Base-by-base conservation (phyloP, 1,140 invertebrate genomes). In the Sipha flava region DNA sequence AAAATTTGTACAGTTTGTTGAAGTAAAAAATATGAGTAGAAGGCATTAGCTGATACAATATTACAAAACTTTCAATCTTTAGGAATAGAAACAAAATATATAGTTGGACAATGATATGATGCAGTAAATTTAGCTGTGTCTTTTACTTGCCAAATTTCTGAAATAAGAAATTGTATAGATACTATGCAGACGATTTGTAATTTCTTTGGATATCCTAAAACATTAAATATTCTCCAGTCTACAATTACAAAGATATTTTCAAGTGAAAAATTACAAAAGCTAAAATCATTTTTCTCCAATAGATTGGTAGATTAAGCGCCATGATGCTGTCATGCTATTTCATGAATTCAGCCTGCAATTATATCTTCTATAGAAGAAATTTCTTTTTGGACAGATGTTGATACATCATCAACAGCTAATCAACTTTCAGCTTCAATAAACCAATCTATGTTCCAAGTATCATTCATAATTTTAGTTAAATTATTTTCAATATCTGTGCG, bases 81-180 rank as follows among this genome's bases (percentile, higher is more conserved):
- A n/a, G n/a, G n/a, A n/a, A n/a, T n/a, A 1, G 49, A 21, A 6
- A 29, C 16, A 31, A 14, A 59, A 9, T 59, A 29, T 9, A 2
- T 29, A 59, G 29, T 59, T 59, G 3, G 26, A 18, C 7, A 34
- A 82, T 82, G 82, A 29, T 85, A 84, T 52, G 82, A 84, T 81
- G 83, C 84, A 14, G 83, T 86, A 75, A 86, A 82, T 81, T 81
- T 83, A 72, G 83, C 64, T 29, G 29, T 82, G 3, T 49, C 34
- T 54, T 23, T 40, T 37, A 37, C 79, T 21, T 80, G 72, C 72
- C 52, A 79, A 31, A 37, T 81, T 10, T n/a, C 66, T 29, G 18
- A 49, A 16, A 62, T 81, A 2, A 81, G 59, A 47, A 82, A 82
- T 82, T 81, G 21, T 81, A 59, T n/a, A n/a, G n/a, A n/a, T 6